Base-by-base conservation (phyloP, 2,888 invertebrate species). In the Dione vanillae region DNA sequence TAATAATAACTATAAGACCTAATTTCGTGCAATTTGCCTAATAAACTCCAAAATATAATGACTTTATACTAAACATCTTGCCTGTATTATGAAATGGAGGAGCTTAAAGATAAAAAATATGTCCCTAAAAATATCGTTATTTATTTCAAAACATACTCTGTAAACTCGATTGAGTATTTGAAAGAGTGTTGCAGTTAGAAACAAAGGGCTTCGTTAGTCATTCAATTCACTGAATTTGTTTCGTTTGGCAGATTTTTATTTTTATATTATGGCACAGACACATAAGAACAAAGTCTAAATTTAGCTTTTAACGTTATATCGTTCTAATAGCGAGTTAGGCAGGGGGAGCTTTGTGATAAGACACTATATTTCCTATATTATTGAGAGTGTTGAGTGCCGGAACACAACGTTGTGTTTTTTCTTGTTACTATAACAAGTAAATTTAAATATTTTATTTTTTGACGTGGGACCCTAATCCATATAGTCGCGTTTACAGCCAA, bases 151-250 rank as follows among this genome's bases (percentile, higher is more conserved):
- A 27, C 9, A 27, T 10, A 19, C 9, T 27, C 10, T 27, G 16
- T 20, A n/a, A 41, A 61, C 43, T 27, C 59, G n/a, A 43, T 61
- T 61, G 43, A 16, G 19, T 61, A 37, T 68, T 62, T 52, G 16
- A 35, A 52, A 51, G 61, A 49, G 47, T 61, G 51, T 41, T 9
- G 51, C 51, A 49, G 49, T 58, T 61, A 68, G 67, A 61, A 51
- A 68, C 67, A 61, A 68, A 61, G 61, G 61, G 51, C 67, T 68
- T 68, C 67, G 67, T 68, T 68, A 68, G 61, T 61, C 35, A 59
- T 61, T 58, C 47, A 61, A 61, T 45, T 27, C 43, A 27, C 11
- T 27, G 43, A 27, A 27, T 61, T 59, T 59, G 14, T 67, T 40
- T 49, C 47, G n/a, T 41, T 67, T 47, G 20, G 11, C 37, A 11